phyloP scores from a whole-genome alignment of 30 jellyfish, hydroid and myxozoan genomes.

The Pelagia noctiluca region DNA sequence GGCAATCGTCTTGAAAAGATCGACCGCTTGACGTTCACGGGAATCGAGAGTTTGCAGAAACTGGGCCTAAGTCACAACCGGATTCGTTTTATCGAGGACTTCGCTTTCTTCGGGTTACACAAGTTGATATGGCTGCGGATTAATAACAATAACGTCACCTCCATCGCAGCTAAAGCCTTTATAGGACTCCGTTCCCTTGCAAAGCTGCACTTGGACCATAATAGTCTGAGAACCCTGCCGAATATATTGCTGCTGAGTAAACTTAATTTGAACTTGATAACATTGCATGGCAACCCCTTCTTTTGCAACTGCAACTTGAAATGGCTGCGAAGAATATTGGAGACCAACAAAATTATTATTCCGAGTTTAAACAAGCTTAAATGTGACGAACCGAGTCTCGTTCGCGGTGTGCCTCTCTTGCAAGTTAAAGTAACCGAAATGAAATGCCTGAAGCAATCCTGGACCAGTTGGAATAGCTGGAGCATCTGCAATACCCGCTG shows the following conservation, averaged over 20 bases:
- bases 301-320: conserved; percentile 83
- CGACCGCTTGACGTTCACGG: conserved; percentile 20
- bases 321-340: conserved; percentile 75
- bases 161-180: conserved; percentile 68
- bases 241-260: conserved; percentile 32
- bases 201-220: conserved; percentile 81
- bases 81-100: conserved; percentile 41
- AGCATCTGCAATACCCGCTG: conserved; percentile 90
- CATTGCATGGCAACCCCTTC: conserved; percentile 80
- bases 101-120: conserved; percentile 56
- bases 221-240: conserved; percentile 69
- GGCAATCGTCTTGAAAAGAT: conserved; percentile 63
- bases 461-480: conserved; percentile 96
- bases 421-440: conserved; percentile 52
- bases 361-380: conserved; percentile 60
- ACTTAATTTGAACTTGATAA: conserved; percentile 47
- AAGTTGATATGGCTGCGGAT: conserved; percentile 60
- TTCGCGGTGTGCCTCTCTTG: conserved; percentile 60
- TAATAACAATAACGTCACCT: conserved; percentile 70
- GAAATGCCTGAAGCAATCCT: conserved; percentile 68
- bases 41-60: conserved; percentile 48
- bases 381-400: conserved; percentile 68
- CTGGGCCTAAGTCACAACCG: conserved; percentile 79
- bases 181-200: conserved; percentile 55
- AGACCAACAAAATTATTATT: conserved; percentile 34